Percentiles rank a stretch among this genome's conserved stretches.
Conservation (phyloP, 2,888 invertebrate species). For the Pterobdella sp. region DNA sequence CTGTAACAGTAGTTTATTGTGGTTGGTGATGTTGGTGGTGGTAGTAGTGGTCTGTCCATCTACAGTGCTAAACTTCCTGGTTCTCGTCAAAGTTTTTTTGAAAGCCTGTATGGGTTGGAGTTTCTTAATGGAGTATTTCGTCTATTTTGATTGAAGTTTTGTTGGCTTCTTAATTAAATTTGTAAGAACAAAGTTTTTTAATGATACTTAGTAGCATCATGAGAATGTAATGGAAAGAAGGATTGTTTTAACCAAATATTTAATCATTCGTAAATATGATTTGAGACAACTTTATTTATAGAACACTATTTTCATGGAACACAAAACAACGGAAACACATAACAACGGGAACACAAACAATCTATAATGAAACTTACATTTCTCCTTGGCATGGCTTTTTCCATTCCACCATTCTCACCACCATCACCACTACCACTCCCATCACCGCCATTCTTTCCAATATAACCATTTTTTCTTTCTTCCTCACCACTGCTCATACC, state of each 20-base stretch:
- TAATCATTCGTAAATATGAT: no score
- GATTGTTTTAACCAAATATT: no score
- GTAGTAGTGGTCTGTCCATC: slow-evolving; percentile 30
- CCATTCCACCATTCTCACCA: neutral
- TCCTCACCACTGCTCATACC: neutral
- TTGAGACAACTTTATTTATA: no score
- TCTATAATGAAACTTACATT: neutral
- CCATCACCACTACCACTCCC: neutral
- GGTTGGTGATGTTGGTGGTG: slow-evolving; percentile 19
- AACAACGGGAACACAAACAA: no score
- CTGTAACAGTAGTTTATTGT: slow-evolving; percentile 24
- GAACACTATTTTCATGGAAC: no score
- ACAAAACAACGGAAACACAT: no score
- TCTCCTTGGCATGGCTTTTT: neutral
- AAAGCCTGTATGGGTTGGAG: slow-evolving; percentile 21
- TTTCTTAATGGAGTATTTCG: neutral
- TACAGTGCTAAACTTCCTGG: slow-evolving; percentile 20
- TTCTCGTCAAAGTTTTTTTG: slow-evolving; percentile 32
- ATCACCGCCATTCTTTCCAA: neutral
- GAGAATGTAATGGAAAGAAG: no score
- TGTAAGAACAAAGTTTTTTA: no score
- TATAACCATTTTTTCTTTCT: neutral
- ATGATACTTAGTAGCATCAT: no score
- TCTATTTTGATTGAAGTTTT: no score
- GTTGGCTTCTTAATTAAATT: no score